phyloP scores from a whole-genome alignment of 2,113 vertebrate genomes.

The Origma solitaria region DNA sequence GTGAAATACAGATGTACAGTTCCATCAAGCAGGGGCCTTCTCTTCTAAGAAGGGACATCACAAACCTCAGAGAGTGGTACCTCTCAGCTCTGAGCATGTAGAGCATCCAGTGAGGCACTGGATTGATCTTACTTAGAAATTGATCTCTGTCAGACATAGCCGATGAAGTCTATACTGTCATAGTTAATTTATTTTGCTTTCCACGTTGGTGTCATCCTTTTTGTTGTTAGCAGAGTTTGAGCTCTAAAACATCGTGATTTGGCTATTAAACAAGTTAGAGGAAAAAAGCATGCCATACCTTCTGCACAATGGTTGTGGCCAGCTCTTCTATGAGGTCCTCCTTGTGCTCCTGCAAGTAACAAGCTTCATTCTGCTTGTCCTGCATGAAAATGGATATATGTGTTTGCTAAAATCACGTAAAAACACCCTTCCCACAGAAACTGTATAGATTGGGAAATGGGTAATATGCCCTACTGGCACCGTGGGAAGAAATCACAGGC shows the following conservation, averaged over 20 bases:
- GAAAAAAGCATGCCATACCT: conserved; percentile 71
- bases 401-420: not conserved
- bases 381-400: conserved; percentile 20
- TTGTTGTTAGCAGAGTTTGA: not conserved
- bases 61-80: not conserved
- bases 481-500: not conserved
- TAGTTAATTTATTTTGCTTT: not conserved
- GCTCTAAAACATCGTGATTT: not conserved
- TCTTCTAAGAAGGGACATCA: not conserved
- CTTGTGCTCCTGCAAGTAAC: conserved; percentile 91
- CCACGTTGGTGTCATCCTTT: not conserved
- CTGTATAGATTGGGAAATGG: not conserved
- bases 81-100: not conserved
- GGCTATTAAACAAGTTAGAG: not conserved
- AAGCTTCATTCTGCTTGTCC: conserved; percentile 97
- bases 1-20: not conserved
- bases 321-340: conserved; percentile 96
- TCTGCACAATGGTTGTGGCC: conserved; percentile 92
- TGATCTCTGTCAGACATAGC: not conserved
- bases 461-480: not conserved
- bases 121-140: not conserved
- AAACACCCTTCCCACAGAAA: not conserved
- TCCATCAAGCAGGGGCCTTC: not conserved
- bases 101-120: not conserved
- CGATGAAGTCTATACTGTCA: not conserved